These are phyloP conservation scores for Siphonodentalium dalli DNA, from an alignment of 2,888 invertebrate species.

Conservation along the genomic window DNA sequence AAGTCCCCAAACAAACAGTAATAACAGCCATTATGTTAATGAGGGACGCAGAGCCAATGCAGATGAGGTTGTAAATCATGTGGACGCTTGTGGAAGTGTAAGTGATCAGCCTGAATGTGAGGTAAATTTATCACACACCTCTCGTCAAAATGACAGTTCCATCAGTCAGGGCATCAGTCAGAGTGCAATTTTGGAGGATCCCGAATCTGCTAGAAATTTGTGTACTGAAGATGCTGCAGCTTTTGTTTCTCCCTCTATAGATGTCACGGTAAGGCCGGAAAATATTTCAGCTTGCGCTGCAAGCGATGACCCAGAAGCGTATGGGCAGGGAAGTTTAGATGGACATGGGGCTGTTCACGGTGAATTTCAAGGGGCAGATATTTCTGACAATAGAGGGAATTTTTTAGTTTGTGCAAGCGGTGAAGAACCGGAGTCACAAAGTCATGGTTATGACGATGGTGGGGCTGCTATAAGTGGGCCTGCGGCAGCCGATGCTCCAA, in stretches of 20 bases:
- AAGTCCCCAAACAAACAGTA: slow-evolving; percentile 19
- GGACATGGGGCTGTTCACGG: slow-evolving; percentile 1
- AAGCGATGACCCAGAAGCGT: slow-evolving; percentile 1
- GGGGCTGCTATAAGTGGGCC: slow-evolving; percentile 12
- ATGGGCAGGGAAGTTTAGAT: not conserved
- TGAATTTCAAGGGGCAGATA: slow-evolving; percentile 3
- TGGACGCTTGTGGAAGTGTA: not conserved
- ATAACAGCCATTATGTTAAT: not conserved
- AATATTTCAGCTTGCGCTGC: not conserved
- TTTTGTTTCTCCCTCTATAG: no score
- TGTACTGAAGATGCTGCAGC: not conserved
- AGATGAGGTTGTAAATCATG: slow-evolving; percentile 2
- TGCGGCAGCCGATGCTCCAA: slow-evolving; percentile 20
- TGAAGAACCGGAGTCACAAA: slow-evolving; percentile 2
- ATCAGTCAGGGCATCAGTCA: slow-evolving; percentile 4
- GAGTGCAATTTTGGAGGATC: not conserved
- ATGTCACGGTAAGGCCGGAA: not conserved
- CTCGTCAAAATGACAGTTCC: slow-evolving; percentile 20
- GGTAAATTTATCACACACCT: not conserved
- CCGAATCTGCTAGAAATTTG: not conserved
- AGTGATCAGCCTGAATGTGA: not conserved
- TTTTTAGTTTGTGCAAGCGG: not conserved
- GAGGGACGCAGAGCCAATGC: slow-evolving; percentile 4
- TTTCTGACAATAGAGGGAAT: not conserved
- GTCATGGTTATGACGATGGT: slow-evolving; percentile 18